A percentile compares a stretch with the other conserved stretches of the same genome.
Conservation (phyloP, 2,888 invertebrate species). For the Hoplodrina ambigua region DNA sequence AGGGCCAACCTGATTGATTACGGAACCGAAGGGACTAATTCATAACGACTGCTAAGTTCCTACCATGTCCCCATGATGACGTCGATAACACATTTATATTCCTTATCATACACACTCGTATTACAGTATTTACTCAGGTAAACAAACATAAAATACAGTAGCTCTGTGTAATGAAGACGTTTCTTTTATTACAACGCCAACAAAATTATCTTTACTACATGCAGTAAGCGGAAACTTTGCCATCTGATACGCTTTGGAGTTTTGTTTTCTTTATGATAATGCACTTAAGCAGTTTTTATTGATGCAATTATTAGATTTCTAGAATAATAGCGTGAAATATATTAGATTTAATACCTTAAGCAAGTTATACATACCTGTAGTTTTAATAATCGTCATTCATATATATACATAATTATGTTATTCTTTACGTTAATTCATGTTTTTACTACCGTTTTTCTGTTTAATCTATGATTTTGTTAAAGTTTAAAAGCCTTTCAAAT, state of each 20-base stretch:
- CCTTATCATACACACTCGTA: conserved; percentile 34
- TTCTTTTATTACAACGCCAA: conserved; percentile 39
- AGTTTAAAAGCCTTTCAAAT: neutral
- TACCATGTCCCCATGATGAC: conserved; percentile 12
- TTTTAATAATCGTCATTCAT: neutral
- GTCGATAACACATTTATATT: conserved; percentile 24
- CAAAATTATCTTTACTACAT: conserved; percentile 35
- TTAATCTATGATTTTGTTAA: neutral
- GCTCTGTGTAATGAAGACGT: conserved; percentile 28
- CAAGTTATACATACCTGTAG: neutral
- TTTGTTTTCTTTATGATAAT: conserved; percentile 27
- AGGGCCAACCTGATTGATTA: conserved; percentile 38
- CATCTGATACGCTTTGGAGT: conserved; percentile 2
- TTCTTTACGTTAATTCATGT: neutral
- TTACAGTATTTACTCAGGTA: conserved; percentile 36
- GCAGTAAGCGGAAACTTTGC: conserved; percentile 14
- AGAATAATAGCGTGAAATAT: neutral
- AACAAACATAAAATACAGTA: conserved; percentile 46
- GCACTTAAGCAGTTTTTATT: conserved; percentile 25
- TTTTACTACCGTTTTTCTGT: neutral
- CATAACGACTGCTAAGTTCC: conserved; percentile 20
- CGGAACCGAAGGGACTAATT: conserved; percentile 51
- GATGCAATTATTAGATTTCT: conserved; percentile 18
- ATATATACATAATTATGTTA: neutral
- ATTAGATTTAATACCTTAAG: neutral